Evolutionary conservation across 2,888 invertebrate genomes (phyloP), one percentile per base, ranked within the genome.

Genomic region (Venusia cambrica): DNA sequence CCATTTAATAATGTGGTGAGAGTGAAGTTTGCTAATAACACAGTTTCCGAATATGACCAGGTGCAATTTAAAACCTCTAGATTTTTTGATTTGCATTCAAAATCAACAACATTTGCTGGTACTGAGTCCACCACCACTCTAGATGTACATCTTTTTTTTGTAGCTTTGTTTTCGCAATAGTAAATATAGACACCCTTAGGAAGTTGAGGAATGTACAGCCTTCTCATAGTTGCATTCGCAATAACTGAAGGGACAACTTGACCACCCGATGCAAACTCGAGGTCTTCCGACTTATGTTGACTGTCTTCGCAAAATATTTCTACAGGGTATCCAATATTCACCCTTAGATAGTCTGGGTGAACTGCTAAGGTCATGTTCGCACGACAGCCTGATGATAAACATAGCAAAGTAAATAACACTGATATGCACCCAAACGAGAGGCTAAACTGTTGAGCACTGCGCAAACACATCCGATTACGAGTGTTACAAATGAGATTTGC

Each of bases 51-150:
- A 22, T 88, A 81, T 0, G 88, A 89, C 92, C 95, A 96, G 1
- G 90, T 88, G 63, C 96, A 97, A 5, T 89, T 92, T 50, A 96
- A 76, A 53, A 89, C 90, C 30, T 92, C 90, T 78, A 93, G 92
- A 66, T 96, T 94, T 46, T 89, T 80, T 5, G 94, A 92, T 26
- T 91, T 74, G 62, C 96, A 97, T 11, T 78, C 77, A 57, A 96
- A 95, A 65, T 94, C 90, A 4, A 78, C 72, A 1, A 94, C 92
- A 50, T 87, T 71, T 38, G 81, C 65, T 0, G 95, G 95, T 32
- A 88, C 80, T 18, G 81, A 76, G 18, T 89, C 90, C 28, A 84
- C 75, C 20, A 78, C 46, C 1, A 85, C 74, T 28, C 76, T 62
- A 26, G 58, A 72, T 0, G 68, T 31, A 40, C 78, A 81, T 28